A percentile compares a stretch with the other conserved stretches of the same genome.
phyloP scores from a whole-genome alignment of 2,113 vertebrate species.

The Euleptes europaea region DNA sequence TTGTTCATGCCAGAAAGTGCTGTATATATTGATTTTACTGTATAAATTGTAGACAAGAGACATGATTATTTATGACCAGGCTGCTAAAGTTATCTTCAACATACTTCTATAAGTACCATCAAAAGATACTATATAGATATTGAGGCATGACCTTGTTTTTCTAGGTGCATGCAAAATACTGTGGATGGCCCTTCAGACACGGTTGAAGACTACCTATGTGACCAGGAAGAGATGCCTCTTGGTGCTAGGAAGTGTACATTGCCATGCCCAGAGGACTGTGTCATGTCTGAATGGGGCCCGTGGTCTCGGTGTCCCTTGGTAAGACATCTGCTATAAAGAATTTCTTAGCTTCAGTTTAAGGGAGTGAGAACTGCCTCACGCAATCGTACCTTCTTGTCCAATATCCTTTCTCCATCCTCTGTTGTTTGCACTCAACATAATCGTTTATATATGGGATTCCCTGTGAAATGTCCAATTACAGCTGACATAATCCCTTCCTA shows the following conservation, averaged over 20 bases:
- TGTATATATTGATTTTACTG: not conserved
- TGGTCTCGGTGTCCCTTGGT: slow-evolving; percentile 93
- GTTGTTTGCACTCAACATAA: not conserved
- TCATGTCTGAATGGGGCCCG: slow-evolving; percentile 90
- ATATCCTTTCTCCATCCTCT: not conserved
- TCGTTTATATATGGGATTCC: no score
- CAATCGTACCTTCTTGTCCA: not conserved
- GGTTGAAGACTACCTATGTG: slow-evolving; percentile 96
- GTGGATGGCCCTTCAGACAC: slow-evolving; percentile 91
- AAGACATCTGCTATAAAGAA: slow-evolving; percentile 56
- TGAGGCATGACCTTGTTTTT: slow-evolving; percentile 33
- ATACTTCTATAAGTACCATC: not conserved
- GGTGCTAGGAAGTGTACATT: slow-evolving; percentile 89
- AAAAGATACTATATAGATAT: slow-evolving; percentile 2
- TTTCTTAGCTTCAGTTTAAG: not conserved
- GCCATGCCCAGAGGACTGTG: slow-evolving; percentile 95
- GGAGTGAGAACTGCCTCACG: no score
- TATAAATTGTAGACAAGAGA: not conserved
- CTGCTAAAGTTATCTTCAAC: not conserved
- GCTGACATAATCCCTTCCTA: no score
- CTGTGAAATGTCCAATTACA: no score
- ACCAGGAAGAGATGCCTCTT: slow-evolving; percentile 95
- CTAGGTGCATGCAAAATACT: slow-evolving; percentile 97
- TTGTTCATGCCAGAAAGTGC: not conserved
- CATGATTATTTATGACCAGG: not conserved